Conservation (phyloP, 2,888 invertebrate genomes). For the Ptychoptera contaminata region DNA sequence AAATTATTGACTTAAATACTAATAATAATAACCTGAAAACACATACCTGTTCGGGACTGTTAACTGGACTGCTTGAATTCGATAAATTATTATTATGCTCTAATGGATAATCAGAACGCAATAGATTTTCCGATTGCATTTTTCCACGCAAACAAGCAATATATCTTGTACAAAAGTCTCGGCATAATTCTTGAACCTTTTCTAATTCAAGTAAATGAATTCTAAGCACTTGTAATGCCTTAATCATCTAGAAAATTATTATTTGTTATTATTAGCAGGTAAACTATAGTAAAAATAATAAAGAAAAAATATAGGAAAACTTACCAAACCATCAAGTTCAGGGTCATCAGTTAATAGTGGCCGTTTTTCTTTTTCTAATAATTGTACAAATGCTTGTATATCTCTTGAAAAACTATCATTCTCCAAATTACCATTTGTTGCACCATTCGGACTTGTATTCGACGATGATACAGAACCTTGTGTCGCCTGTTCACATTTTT, state of each 20-base stretch:
- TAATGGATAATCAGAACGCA: slow-evolving; percentile 54
- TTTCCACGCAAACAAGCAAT: slow-evolving; percentile 80
- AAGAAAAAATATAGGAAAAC: slow-evolving; percentile 16
- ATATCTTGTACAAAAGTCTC: slow-evolving; percentile 88
- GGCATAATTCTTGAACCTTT: slow-evolving; percentile 87
- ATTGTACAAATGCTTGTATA: slow-evolving; percentile 62
- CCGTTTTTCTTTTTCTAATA: slow-evolving; percentile 71
- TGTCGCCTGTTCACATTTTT: slow-evolving; percentile 93
- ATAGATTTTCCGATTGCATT: slow-evolving; percentile 77
- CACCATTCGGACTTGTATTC: slow-evolving; percentile 42
- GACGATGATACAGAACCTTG: slow-evolving; percentile 61
- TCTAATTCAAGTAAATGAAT: slow-evolving; percentile 85
- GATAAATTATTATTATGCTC: slow-evolving; percentile 34
- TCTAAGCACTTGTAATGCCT: slow-evolving; percentile 76
- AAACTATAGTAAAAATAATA: neutral
- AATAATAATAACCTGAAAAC: too few relatives aligned
- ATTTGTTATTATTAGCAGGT: neutral
- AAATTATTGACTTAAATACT: neutral
- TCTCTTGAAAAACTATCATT: slow-evolving; percentile 15
- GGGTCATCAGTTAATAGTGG: slow-evolving; percentile 81
- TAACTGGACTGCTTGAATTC: slow-evolving; percentile 32
- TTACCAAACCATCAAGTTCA: slow-evolving; percentile 85
- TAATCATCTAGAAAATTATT: slow-evolving; percentile 49
- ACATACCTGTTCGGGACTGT: slow-evolving; percentile 17
- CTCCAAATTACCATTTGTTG: slow-evolving; percentile 13